Conservation (phyloP, 2,888 invertebrate species). For the Eretmocerus hayati region DNA sequence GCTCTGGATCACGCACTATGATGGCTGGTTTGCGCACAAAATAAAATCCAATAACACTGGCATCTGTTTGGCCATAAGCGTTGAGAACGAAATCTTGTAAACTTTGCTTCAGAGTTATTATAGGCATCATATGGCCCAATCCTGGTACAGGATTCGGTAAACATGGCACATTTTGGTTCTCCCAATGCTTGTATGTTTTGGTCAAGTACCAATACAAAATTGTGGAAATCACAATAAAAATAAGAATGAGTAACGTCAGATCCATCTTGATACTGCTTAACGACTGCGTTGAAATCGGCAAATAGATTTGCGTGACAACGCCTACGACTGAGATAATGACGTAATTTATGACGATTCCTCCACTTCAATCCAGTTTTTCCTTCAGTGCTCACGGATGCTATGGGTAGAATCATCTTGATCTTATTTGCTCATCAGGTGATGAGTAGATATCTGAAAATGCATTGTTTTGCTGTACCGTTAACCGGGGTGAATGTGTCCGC, state of each 20-base stretch:
- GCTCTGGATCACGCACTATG: constrained; percentile 31
- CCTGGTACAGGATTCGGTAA: constrained; percentile 7
- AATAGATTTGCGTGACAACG: too few species aligned
- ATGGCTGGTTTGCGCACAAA: constrained; percentile 22
- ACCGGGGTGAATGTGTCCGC: too few species aligned
- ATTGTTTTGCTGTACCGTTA: too few species aligned
- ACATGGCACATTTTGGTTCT: constrained; percentile 14
- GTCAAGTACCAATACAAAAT: constrained; percentile 19
- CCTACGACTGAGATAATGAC: too few species aligned
- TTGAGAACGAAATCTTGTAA: not conserved
- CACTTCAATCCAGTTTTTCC: too few species aligned
- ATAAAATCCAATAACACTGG: constrained; percentile 19
- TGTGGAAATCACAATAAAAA: not conserved
- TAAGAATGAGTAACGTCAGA: too few species aligned
- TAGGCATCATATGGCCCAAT: constrained; percentile 13
- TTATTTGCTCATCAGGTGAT: too few species aligned
- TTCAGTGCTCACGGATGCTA: too few species aligned
- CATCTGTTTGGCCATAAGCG: constrained; percentile 6
- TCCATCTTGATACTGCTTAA: not conserved
- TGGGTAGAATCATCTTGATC: too few species aligned
- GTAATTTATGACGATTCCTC: too few species aligned
- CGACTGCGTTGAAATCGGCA: not conserved
- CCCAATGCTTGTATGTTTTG: constrained; percentile 14
- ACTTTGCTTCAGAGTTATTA: constrained; percentile 9
- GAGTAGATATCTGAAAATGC: too few species aligned